Base-by-base conservation (phyloP, 1,140 invertebrate species). In the Pseudomyrmex cubaensis region DNA sequence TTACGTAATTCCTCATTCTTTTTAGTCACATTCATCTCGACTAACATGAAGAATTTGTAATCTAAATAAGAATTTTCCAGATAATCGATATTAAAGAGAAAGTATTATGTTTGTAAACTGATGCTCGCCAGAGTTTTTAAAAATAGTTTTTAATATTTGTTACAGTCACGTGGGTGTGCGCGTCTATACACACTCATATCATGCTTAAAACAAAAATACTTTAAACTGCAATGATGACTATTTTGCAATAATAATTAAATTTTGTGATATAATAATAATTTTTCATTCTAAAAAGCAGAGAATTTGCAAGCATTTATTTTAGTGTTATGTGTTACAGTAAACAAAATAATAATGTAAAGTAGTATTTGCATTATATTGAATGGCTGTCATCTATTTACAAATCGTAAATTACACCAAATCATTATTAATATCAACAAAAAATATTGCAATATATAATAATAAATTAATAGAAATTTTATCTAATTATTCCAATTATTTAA, bases 31-130 rank as follows among this genome's bases (percentile, higher is more conserved):
- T 78, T 78, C 22, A 78, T 69, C 13, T 69, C 13, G 35, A 48
- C 15, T 57, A 35, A 56, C 17, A 8, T 15, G 20, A 12, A 46
- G 35, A 52, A 69, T 22, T 78, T 59, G 52, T 78, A 10, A 15
- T 46, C 35, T 78, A 48, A 57, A 78, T 70, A 78, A 78, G 52
- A 78, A 78, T 48, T 57, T 78, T 70, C 20, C 7, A 25, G 12
- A 13, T 56, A 59, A 78, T 78, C 76, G 64, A 70, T 70, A 48
- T 25, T 8, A 7, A 50, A 8, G 10, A 57, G 15, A 22, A 78
- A 70, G 20, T 15, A 48, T 77, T n/a, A 20, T 15, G 17, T 56
- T 76, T 46, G 50, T n/a, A 25, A 77, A 67, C 2, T 2, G 25
- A 48, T 20, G n/a, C 1, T 54, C 1, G 13, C 22, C 9, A n/a